Conservation (phyloP, 1,140 invertebrate species). For the Drosophila lacteicornis region DNA sequence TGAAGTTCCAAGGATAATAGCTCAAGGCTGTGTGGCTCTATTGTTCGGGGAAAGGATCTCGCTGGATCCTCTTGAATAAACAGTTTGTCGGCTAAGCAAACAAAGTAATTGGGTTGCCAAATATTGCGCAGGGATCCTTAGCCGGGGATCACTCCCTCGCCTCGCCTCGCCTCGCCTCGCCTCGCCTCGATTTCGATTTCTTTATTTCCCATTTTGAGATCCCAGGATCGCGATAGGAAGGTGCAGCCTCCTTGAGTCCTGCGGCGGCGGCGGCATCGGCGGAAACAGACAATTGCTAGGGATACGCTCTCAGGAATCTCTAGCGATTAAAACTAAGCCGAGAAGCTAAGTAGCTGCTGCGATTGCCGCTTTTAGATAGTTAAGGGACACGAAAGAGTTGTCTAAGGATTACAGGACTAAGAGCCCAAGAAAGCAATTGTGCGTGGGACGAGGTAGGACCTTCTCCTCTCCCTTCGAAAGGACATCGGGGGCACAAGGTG, state of each 20-base stretch:
- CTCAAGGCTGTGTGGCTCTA: slow-evolving; percentile 78
- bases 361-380: slow-evolving; percentile 41
- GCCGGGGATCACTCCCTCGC: slow-evolving; percentile 15
- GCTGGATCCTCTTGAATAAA: slow-evolving; percentile 61
- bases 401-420: slow-evolving; percentile 46
- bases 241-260: slow-evolving; percentile 43
- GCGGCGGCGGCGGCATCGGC: slow-evolving; percentile 23
- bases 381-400: slow-evolving; percentile 55
- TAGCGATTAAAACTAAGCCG: slow-evolving; percentile 57
- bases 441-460: slow-evolving; percentile 19
- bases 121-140: slow-evolving; percentile 63
- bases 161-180: background rate
- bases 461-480: background rate
- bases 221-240: slow-evolving; percentile 19
- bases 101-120: slow-evolving; percentile 76
- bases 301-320: background rate
- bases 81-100: slow-evolving; percentile 75
- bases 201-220: slow-evolving; percentile 10
- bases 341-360: slow-evolving; percentile 68
- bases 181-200: background rate
- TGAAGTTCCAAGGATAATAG: slow-evolving; percentile 67
- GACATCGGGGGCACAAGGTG: slow-evolving; percentile 30
- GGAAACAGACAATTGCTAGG: slow-evolving; percentile 51
- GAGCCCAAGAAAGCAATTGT: slow-evolving; percentile 51
- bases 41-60: slow-evolving; percentile 41